Evolutionary conservation across 2,888 invertebrate genomes (phyloP), one percentile per base, ranked within the genome.

Genomic region (Adineta ricciae): DNA sequence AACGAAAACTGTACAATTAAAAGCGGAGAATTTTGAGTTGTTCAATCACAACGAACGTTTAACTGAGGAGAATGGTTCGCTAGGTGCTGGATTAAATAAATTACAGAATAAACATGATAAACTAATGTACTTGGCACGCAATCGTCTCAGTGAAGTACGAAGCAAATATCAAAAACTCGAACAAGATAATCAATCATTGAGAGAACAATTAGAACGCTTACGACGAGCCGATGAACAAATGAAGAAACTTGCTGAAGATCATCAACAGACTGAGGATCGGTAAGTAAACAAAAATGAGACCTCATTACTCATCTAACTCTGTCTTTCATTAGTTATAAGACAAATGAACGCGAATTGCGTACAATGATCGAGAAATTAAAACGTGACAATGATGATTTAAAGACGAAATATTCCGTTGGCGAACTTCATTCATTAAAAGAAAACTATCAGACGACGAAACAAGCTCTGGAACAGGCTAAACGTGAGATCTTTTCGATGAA

Each of bases 91-190:
- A 36, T 49, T 85, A 21, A 32, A 5, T 27, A 85, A 85, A 85
- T 54, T 85, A 72, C 85, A 85, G 52, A 83, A 85, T 52, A 85
- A 85, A 72, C 85, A 85, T 50, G 85, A 85, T 46, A 85, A 85
- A 82, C 32, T 85, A 36, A 54, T 85, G 38, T 85, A 85, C 78
- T 52, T 85, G 46, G 85, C 85, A 72, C 73, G 85, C 2, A 85
- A 83, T 56, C 72, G 85, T 36, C 73, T 85, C 21, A 78, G 85
- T 27, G 85, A 85, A 52, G 83, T 85, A 52, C 73, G 82, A 38
- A 73, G 72, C 32, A 85, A 83, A 83, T 85, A 85, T 73, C 83
- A 78, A 54, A 83, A 41, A 24, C 46, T 85, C n/a, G 85, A 85
- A 82, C 85, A 85, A 83, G 85, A 85, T 49, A 85, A 85, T 78